These are phyloP conservation scores for Catagonus wagneri DNA, from an alignment of 2,113 vertebrate genomes.

Conservation along the genomic window DNA sequence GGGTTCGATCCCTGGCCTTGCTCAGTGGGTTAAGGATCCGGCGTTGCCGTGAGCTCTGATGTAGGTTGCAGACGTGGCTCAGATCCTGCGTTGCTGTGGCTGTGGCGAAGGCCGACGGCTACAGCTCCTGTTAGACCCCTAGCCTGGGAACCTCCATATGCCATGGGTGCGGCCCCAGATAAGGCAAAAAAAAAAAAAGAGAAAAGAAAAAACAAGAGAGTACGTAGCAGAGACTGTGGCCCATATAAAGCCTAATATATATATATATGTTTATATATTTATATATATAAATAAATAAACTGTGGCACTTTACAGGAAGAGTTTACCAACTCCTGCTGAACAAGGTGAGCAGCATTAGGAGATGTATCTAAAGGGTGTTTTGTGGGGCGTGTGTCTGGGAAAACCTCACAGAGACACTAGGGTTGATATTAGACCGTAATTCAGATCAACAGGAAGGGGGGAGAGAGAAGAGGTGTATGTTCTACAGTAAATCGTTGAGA, in stretches of 20 bases:
- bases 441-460: neutral
- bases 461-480: neutral
- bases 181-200: too few relatives aligned
- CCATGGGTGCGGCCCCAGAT: too few relatives aligned
- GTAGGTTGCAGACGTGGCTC: too few relatives aligned
- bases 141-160: too few relatives aligned
- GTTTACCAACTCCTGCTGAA: neutral
- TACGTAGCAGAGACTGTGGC: neutral
- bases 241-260: neutral
- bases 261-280: neutral
- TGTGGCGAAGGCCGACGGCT: too few relatives aligned
- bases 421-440: neutral
- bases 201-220: neutral
- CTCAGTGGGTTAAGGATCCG: too few relatives aligned
- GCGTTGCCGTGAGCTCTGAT: too few relatives aligned
- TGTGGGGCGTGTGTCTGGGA: neutral
- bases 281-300: too few relatives aligned
- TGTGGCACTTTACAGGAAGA: neutral
- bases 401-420: neutral
- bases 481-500: neutral
- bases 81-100: too few relatives aligned
- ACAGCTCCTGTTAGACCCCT: too few relatives aligned
- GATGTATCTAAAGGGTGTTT: neutral
- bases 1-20: too few relatives aligned
- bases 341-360: neutral